Conservation (phyloP, 64 coral and sea anemone genomes). For the Catalaphyllia jardinei region DNA sequence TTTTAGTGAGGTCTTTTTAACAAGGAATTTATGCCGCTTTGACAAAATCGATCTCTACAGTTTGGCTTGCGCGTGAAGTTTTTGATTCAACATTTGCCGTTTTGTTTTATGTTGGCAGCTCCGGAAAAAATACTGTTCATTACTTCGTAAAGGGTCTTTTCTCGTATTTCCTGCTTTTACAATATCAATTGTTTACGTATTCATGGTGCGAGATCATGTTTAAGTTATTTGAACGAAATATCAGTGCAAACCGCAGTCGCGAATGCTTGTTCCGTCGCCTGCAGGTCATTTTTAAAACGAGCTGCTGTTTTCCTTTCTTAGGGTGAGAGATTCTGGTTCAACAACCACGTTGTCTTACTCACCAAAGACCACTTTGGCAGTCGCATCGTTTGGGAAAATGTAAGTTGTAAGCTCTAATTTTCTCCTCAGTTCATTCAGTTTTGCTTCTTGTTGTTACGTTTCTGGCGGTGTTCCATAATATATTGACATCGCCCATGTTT, state of each 20-base stretch:
- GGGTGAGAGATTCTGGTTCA: not conserved
- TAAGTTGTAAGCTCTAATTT: slow-evolving; percentile 23
- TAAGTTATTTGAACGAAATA: slow-evolving; percentile 13
- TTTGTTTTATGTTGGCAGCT: not conserved
- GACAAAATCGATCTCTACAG: not conserved
- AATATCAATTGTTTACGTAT: slow-evolving; percentile 47
- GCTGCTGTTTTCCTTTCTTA: not conserved
- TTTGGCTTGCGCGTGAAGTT: not conserved
- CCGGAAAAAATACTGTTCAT: slow-evolving; percentile 29
- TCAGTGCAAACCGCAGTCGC: not conserved
- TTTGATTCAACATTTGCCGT: not conserved
- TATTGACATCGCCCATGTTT: not conserved
- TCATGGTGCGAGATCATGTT: not conserved
- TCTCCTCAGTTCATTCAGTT: not conserved
- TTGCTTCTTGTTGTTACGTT: not conserved
- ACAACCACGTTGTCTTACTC: not conserved
- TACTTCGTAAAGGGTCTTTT: slow-evolving; percentile 36
- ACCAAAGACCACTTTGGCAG: not conserved
- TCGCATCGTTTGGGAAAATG: slow-evolving; percentile 16
- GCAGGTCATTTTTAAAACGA: not conserved
- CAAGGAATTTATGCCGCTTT: not conserved
- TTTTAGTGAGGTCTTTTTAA: not conserved
- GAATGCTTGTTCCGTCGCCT: not conserved
- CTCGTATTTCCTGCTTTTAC: slow-evolving; percentile 27
- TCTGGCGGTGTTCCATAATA: not conserved